Evolutionary conservation across 2,113 vertebrate genomes (phyloP).

Genomic region (Asarcornis scutulata): DNA sequence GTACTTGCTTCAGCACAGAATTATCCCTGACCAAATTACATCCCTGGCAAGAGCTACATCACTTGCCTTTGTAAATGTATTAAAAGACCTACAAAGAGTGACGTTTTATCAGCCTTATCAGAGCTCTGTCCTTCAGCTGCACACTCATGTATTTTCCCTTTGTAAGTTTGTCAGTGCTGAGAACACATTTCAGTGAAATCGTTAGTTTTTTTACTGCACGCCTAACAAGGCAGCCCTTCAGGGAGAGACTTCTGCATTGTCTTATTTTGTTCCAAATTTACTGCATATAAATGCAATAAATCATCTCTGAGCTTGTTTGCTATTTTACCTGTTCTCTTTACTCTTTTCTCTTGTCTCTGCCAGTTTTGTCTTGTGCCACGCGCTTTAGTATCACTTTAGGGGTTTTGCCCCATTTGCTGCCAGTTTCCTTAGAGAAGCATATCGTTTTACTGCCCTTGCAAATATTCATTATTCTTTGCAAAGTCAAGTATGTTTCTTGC

Average conservation of each 20-base stretch:
- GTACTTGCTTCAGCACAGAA: not conserved
- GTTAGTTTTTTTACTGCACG: not conserved
- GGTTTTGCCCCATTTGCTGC: not conserved
- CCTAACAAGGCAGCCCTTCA: conserved; percentile 37
- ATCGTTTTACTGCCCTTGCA: conserved; percentile 41
- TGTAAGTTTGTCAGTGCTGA: not conserved
- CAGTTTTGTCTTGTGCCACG: conserved; percentile 23
- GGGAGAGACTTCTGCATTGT: not conserved
- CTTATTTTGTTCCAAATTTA: conserved; percentile 47
- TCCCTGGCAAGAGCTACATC: not conserved
- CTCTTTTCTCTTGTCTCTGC: conserved; percentile 1
- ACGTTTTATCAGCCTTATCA: not conserved
- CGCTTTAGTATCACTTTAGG: not conserved
- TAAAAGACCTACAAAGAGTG: not conserved
- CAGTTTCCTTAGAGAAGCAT: conserved; percentile 13
- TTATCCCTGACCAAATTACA: not conserved
- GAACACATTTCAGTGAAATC: conserved; percentile 10
- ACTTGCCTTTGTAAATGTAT: conserved; percentile 14
- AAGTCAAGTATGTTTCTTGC: conserved; percentile 41
- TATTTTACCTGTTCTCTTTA: not conserved
- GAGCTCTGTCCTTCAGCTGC: conserved; percentile 23
- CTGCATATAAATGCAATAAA: conserved; percentile 40
- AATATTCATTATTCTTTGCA: conserved; percentile 49
- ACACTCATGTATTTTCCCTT: conserved; percentile 15
- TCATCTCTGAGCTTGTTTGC: conserved; percentile 29